Base-by-base conservation (phyloP, 2,113 vertebrate genomes). In the Callipepla californica region DNA sequence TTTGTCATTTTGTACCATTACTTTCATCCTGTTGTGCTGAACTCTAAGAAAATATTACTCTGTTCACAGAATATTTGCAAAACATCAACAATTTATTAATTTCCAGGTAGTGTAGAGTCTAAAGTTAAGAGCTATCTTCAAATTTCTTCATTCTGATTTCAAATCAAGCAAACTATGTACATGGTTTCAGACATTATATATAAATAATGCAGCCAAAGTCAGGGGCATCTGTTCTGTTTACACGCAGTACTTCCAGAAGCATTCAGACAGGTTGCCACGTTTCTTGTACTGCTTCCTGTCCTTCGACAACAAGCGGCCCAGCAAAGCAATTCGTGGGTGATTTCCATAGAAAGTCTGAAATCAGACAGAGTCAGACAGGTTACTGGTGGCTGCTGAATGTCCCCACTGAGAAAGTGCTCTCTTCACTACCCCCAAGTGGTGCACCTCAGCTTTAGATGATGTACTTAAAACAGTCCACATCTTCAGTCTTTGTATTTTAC, bases 221-320 rank as follows among this genome's bases (percentile, higher is more conserved):
- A 61, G 78, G 84, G 26, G 13, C 38, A 28, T 65, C 61, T 48
- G 30, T n/a, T 34, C 68, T 53, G 26, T 26, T 61, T 85, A 98
- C 85, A 98, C 97, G 1, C 98, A 98, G 1, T 98, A 98, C 89
- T 98, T 98, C 98, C 98, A 98, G 95, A 98, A 98, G 89, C 98
- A 98, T 34, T 98, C 97, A 0, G 97, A 96, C 42, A 97, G 85
- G 20, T 92, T 87, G 28, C 91, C 93, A 3, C 95, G 97, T 90
- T 98, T 97, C 89, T 96, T 94, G 30, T 89, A 80, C 48, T 95
- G 96, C 73, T 97, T 98, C 78, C 95, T 96, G 57, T 93, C 87
- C 92, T 95, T 96, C 63, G 72, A 79, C 90, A 97, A 53, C 74
- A 97, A 77, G 18, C 81, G 97, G 38, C 94, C 96, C 91, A 97